Evolutionary conservation across 2,113 vertebrate species (phyloP).

Genomic region (Zosterops lateralis): DNA sequence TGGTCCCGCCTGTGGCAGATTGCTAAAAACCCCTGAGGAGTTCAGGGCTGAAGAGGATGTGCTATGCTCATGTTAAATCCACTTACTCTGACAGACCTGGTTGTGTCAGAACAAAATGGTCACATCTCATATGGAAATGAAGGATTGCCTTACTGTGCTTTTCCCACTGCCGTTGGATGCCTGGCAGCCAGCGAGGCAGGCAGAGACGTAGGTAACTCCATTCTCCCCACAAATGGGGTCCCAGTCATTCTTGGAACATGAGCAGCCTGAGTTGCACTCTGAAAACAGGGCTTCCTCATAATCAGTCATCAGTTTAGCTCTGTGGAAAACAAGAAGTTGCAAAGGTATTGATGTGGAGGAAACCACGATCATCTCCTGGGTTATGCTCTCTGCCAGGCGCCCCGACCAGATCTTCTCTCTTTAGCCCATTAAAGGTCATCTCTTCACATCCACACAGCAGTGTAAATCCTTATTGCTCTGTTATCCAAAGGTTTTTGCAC

Average conservation of each 20-base stretch:
- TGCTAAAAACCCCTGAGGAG: background rate
- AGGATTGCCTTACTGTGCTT: conserved; percentile 74
- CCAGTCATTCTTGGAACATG: conserved; percentile 83
- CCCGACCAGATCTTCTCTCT: background rate
- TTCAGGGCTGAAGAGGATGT: background rate
- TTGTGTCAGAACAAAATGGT: background rate
- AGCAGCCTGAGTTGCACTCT: conserved; percentile 84
- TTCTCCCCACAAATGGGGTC: conserved; percentile 89
- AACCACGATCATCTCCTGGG: background rate
- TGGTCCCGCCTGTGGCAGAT: background rate
- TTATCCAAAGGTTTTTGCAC: background rate
- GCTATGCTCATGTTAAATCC: background rate
- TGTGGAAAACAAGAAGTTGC: conserved; percentile 43
- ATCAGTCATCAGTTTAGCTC: conserved; percentile 61
- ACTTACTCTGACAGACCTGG: background rate
- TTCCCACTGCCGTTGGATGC: conserved; percentile 74
- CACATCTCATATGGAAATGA: background rate
- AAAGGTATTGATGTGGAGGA: background rate
- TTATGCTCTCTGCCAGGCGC: background rate
- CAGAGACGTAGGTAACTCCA: conserved; percentile 86
- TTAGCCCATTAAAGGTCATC: background rate
- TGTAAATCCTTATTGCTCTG: background rate
- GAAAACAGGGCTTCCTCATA: conserved; percentile 75
- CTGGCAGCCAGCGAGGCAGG: conserved; percentile 89
- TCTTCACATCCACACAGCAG: background rate